Evolutionary conservation across 2,797 vertebrate species (phyloP).

Genomic region (Coregonus suidteri): DNA sequence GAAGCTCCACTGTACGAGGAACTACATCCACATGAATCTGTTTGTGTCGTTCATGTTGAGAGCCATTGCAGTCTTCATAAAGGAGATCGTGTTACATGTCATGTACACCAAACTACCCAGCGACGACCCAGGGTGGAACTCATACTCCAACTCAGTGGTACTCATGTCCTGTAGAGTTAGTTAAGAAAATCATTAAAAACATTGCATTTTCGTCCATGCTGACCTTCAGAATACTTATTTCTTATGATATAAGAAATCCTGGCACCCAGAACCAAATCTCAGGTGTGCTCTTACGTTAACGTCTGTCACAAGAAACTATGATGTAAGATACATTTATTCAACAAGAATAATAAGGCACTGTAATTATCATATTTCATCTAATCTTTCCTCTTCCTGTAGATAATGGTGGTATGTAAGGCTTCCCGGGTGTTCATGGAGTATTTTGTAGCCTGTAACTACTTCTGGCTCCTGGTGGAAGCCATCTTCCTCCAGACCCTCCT

Average conservation of each 20-base stretch:
- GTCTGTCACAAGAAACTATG: not conserved
- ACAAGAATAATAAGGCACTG: not conserved
- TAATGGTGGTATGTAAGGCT: constrained; percentile 79
- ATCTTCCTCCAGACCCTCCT: constrained; percentile 89
- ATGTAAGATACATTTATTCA: not conserved
- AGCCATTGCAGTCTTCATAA: constrained; percentile 83
- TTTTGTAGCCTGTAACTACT: constrained; percentile 89
- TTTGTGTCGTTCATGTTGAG: constrained; percentile 93
- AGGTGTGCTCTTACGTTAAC: not conserved
- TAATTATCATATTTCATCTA: not conserved
- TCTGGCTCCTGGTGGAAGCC: constrained; percentile 94
- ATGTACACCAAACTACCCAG: constrained; percentile 80
- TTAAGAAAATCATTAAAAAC: not conserved
- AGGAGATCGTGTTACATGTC: constrained; percentile 78
- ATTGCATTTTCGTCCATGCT: not conserved
- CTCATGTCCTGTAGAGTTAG: not conserved
- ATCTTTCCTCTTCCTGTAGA: constrained; percentile 65
- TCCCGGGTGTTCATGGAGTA: constrained; percentile 89
- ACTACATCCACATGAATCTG: constrained; percentile 98
- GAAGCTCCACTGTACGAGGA: constrained; percentile 96
- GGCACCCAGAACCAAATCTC: not conserved
- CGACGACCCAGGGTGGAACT: constrained; percentile 83
- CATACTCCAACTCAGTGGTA: constrained; percentile 81
- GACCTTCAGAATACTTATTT: no score
- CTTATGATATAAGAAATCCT: no score